phyloP scores from a whole-genome alignment of 2,113 vertebrate genomes.

The Rhagologus leucostigma region DNA sequence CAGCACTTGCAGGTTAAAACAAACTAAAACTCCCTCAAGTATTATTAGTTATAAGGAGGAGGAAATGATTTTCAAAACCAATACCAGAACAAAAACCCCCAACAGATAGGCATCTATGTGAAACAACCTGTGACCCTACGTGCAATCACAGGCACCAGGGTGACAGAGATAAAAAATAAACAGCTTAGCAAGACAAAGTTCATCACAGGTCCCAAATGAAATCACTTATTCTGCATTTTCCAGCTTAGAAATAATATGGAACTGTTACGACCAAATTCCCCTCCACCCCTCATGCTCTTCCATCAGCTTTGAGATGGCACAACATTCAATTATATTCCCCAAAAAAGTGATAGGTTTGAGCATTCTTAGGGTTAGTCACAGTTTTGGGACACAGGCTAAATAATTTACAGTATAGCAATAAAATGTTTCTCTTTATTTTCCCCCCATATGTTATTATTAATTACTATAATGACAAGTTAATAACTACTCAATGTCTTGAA shows the following conservation, averaged over 20 bases:
- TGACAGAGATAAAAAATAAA: not conserved
- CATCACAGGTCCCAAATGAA: not conserved
- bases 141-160: not conserved
- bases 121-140: not conserved
- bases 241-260: not conserved
- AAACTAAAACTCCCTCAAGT: conserved; percentile 20
- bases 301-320: not conserved
- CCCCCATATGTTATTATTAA: not conserved
- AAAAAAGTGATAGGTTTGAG: not conserved
- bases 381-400: not conserved
- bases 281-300: not conserved
- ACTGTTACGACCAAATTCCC: not conserved
- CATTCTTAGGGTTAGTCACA: not conserved
- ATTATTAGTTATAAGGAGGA: not conserved
- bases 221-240: not conserved
- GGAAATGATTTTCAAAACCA: not conserved
- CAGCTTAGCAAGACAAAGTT: not conserved
- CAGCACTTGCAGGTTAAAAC: not conserved
- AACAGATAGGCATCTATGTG: not conserved
- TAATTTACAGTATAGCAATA: not conserved
- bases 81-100: not conserved
- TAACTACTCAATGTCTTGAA: not conserved
- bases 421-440: not conserved
- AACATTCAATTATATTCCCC: not conserved
- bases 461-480: not conserved